Base-by-base conservation (phyloP, 2,113 vertebrate genomes). In the Dendrocopos noguchii region DNA sequence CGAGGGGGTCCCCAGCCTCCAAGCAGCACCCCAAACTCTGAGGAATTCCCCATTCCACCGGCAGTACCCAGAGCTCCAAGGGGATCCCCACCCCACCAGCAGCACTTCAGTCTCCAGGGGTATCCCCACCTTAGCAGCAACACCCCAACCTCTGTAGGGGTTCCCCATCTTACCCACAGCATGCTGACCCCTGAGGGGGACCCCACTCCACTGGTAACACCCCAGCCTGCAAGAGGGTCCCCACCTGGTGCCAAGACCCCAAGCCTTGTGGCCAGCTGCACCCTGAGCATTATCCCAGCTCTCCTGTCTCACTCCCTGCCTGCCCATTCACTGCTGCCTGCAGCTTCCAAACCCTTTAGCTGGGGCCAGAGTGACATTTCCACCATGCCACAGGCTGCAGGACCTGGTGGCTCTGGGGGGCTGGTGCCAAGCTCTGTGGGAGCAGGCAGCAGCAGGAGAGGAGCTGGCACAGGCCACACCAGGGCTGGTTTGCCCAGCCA, bases 301-400 rank as follows among this genome's bases (percentile, higher is more conserved):
- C 44, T 17, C 16, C 56, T n/a, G 64, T 70, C 52, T 7, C 6
- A 13, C 15, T 20, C 68, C 52, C 64, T 4, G 33, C 56, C 72
- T 56, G 18, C 31, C 18, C 42, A 59, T 4, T 53, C 1, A 1
- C 84, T 50, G 44, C 55, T 77, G 60, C 68, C 68, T 34, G 36
- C 53, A 8, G 20, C 28, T 83, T 80, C 92, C 88, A 92, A 64
- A n/a, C 22, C 63, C 50, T 27, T 57, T 74, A 1, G 1, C 80
- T 53, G 66, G 46, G 84, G 66, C 74, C 13, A 2, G 24, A 14
- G 84, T 11, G 53, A 82, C 76, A 91, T 94, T 87, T 94, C 16
- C 56, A 66, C 33, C 1, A 0, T 31, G 91, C 75, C 94, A 91
- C 87, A 87, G 74, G 61, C 31, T 2, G 39, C n/a, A 75, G 47